Conservation (phyloP, 2,888 invertebrate species). For the Piscicola geometra region DNA sequence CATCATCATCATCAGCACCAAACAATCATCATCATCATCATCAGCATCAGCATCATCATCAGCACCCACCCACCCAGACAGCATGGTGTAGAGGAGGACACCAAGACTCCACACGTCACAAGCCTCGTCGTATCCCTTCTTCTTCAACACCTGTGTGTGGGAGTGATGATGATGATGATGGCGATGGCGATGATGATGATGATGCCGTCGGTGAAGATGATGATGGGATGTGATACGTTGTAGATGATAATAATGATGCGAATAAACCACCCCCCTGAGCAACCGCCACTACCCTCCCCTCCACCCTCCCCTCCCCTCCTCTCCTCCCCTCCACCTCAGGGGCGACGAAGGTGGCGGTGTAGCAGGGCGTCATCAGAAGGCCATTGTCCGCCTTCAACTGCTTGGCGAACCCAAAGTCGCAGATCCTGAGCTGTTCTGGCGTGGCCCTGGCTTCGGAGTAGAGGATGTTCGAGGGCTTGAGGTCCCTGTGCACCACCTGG, state of each 20-base stretch:
- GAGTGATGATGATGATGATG: neutral
- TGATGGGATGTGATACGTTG: too few species aligned
- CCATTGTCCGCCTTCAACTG: constrained; percentile 92
- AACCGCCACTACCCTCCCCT: too few species aligned
- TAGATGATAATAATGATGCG: too few species aligned
- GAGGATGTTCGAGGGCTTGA: constrained; percentile 94
- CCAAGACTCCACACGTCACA: constrained; percentile 99
- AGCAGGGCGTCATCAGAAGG: constrained; percentile 96
- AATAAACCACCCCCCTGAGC: neutral
- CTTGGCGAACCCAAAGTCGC: constrained; percentile 97
- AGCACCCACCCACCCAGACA: constrained; percentile 52
- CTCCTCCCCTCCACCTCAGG: constrained; percentile 65
- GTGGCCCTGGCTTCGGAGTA: constrained; percentile 78
- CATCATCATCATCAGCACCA: too few species aligned
- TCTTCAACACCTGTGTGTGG: constrained; percentile 67
- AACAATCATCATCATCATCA: too few species aligned
- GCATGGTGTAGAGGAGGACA: constrained; percentile 82
- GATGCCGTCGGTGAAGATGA: too few species aligned
- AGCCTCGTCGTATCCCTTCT: constrained; percentile 95
- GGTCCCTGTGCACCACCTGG: constrained; percentile 76
- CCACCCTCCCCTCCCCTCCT: neutral
- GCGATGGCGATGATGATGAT: neutral
- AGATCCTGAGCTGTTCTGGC: constrained; percentile 82
- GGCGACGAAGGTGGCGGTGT: constrained; percentile 96
- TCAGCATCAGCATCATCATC: too few species aligned